Evolutionary conservation across 1,140 invertebrate genomes (phyloP).

Genomic region (Bombus huntii): DNA sequence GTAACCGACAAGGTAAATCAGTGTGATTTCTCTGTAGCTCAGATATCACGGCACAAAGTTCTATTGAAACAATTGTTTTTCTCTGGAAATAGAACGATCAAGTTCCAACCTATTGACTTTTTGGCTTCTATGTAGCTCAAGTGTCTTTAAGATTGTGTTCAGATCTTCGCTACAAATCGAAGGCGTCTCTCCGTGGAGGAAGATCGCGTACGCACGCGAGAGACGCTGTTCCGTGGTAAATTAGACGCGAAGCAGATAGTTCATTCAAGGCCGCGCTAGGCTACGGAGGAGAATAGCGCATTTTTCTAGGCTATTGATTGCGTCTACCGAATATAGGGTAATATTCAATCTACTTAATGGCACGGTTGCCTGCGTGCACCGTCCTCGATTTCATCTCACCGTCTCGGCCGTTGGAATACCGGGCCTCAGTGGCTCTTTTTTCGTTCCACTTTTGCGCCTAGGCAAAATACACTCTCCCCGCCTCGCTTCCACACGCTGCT

Average conservation of each 20-base stretch:
- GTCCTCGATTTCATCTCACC: constrained; percentile 72
- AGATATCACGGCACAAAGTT: too few species aligned
- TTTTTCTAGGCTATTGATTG: constrained; percentile 73
- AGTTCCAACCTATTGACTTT: too few species aligned
- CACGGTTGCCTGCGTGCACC: constrained; percentile 56
- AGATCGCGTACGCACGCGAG: constrained; percentile 4
- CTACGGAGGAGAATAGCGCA: constrained; percentile 60
- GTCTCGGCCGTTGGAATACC: constrained; percentile 45
- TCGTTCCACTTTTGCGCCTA: constrained; percentile 62
- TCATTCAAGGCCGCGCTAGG: constrained; percentile 56
- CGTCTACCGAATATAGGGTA: constrained; percentile 75
- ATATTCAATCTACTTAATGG: constrained; percentile 77
- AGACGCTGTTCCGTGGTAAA: constrained; percentile 54
- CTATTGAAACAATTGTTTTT: too few species aligned
- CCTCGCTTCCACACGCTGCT: not conserved
- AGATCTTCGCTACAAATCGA: not conserved
- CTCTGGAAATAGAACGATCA: too few species aligned
- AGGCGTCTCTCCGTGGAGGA: not conserved
- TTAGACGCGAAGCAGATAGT: constrained; percentile 61
- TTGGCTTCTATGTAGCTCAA: too few species aligned
- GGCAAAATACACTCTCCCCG: constrained; percentile 44
- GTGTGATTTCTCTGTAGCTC: too few species aligned
- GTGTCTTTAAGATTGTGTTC: too few species aligned
- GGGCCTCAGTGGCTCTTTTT: constrained; percentile 32
- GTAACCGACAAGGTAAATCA: too few species aligned